These are phyloP conservation scores for Thryonomys swinderianus DNA, from an alignment of 2,113 vertebrate genomes.

Conservation along the genomic window DNA sequence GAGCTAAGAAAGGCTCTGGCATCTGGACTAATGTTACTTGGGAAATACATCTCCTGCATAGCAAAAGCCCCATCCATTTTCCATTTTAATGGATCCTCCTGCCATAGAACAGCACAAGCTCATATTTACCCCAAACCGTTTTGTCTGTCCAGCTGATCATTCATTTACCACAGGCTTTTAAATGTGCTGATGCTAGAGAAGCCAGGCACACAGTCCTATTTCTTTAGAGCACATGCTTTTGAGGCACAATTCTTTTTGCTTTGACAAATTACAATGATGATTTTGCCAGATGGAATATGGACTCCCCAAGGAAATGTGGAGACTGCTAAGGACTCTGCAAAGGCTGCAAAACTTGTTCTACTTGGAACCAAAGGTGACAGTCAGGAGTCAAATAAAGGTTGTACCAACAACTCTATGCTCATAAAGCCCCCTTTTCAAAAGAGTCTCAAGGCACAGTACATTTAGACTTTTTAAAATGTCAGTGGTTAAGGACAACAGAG, in stretches of 20 bases:
- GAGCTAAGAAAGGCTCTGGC: background rate
- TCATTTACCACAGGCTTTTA: constrained; percentile 47
- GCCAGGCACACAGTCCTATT: constrained; percentile 46
- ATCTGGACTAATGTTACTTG: background rate
- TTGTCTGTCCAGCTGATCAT: constrained; percentile 12
- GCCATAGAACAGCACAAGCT: background rate
- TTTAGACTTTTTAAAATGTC: constrained; percentile 77
- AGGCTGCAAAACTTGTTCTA: constrained; percentile 45
- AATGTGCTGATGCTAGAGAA: constrained; percentile 1
- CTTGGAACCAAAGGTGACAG: constrained; percentile 62
- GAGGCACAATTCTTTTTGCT: constrained; percentile 65
- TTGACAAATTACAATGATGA: constrained; percentile 79
- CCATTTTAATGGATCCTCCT: background rate
- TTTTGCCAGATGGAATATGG: constrained; percentile 78
- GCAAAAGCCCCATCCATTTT: background rate
- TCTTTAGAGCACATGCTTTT: constrained; percentile 40
- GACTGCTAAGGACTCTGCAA: constrained; percentile 62
- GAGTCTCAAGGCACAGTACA: constrained; percentile 64
- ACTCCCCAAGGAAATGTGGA: constrained; percentile 74
- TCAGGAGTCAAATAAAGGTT: constrained; percentile 72
- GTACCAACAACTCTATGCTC: constrained; percentile 53
- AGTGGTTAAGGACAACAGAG: constrained; percentile 75
- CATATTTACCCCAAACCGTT: constrained; percentile 17
- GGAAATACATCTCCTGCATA: background rate
- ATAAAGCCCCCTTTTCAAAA: constrained; percentile 70